phyloP scores from a whole-genome alignment of 2,797 vertebrate species.

The Cyprinodon diabolis region DNA sequence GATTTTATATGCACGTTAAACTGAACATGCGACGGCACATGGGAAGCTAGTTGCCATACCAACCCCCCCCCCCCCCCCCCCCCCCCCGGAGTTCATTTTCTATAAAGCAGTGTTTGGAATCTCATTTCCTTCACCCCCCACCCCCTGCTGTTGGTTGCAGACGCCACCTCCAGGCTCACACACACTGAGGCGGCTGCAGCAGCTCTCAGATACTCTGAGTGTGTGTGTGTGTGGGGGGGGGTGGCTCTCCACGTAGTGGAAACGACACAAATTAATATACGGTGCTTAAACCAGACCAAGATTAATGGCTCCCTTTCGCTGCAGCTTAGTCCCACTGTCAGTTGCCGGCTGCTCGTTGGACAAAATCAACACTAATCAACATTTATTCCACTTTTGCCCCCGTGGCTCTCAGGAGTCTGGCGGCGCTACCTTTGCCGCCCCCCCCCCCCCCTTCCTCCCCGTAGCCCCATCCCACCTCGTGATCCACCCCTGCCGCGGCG shows the following conservation, averaged over 20 bases:
- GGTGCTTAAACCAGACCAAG: slow-evolving; percentile 99
- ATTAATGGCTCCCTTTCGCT: slow-evolving; percentile 99
- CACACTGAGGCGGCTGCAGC: slow-evolving; percentile 74
- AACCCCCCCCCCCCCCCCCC: slow-evolving; percentile 95
- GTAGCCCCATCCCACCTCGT: slow-evolving; percentile 60
- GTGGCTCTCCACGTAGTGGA: slow-evolving; percentile 95
- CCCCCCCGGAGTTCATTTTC: slow-evolving; percentile 97
- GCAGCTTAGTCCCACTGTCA: slow-evolving; percentile 98
- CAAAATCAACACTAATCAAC: slow-evolving; percentile 99
- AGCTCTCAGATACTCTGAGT: slow-evolving; percentile 74
- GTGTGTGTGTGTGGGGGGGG: slow-evolving; percentile 53
- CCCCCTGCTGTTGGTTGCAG: slow-evolving; percentile 89
- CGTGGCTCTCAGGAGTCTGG: slow-evolving; percentile 89
- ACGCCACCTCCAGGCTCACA: slow-evolving; percentile 79
- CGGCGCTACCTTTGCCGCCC: slow-evolving; percentile 78
- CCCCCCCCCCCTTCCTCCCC: slow-evolving; percentile 21
- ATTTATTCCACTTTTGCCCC: slow-evolving; percentile 99
- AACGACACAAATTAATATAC: slow-evolving; percentile 99
- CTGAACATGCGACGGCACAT: slow-evolving; percentile 84
- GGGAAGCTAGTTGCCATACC: slow-evolving; percentile 94
- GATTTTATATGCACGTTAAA: slow-evolving; percentile 80
- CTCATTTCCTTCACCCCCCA: slow-evolving; percentile 88
- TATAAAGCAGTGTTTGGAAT: slow-evolving; percentile 92
- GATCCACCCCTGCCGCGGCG: slow-evolving; percentile 74
- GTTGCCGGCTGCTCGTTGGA: slow-evolving; percentile 92